Percentiles rank a stretch among this genome's conserved stretches.
These are phyloP conservation scores for Nasua narica DNA, from an alignment of 2,797 vertebrate genomes.

Conservation along the genomic window DNA sequence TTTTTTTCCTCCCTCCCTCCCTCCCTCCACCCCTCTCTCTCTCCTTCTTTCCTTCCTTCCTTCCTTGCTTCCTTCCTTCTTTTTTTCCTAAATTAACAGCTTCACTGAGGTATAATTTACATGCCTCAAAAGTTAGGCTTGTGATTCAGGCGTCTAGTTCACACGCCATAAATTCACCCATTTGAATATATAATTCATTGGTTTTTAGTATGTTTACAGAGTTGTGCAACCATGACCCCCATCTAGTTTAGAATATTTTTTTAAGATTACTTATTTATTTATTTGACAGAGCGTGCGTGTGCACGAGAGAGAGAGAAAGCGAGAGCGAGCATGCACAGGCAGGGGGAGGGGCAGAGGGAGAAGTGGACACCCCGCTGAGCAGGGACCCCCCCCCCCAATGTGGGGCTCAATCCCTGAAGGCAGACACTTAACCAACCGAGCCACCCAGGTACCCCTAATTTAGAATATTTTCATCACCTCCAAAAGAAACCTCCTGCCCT, in stretches of 20 bases:
- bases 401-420: too few species aligned
- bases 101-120: neutral
- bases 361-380: too few species aligned
- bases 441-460: neutral
- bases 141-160: neutral
- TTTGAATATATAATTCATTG: neutral
- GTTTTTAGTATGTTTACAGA: neutral
- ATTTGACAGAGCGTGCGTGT: too few species aligned
- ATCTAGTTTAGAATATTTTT: neutral
- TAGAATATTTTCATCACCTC: neutral
- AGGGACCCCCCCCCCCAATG: too few species aligned
- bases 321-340: too few species aligned
- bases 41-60: too few species aligned
- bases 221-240: neutral
- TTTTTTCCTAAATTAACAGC: neutral
- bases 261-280: too few species aligned
- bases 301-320: too few species aligned
- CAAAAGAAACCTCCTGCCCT: neutral
- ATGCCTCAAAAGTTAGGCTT: neutral
- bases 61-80: too few species aligned
- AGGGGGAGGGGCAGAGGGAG: too few species aligned
- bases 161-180: neutral
- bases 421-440: too few species aligned
- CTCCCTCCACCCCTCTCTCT: accelerated
- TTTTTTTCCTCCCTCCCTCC: too few species aligned